Evolutionary conservation across 2,888 invertebrate species (phyloP), one percentile per base, ranked within the genome.

Genomic region (Incurvaria masculella): DNA sequence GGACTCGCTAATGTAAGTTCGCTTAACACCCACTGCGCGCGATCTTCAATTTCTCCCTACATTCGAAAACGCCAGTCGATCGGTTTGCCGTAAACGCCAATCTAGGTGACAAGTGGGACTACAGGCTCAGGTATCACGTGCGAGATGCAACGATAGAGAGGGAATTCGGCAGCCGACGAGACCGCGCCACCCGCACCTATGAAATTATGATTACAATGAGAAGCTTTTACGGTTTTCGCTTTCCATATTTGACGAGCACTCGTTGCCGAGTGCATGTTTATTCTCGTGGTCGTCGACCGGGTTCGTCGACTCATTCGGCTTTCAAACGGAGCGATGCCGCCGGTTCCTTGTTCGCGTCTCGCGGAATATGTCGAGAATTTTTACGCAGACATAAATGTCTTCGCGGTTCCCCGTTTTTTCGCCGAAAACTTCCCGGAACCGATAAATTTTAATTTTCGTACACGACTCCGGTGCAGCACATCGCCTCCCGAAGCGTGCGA

Each of bases 161-260:
- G n/a, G n/a, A n/a, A n/a, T n/a, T n/a, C n/a, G n/a, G n/a, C n/a
- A n/a, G n/a, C n/a, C n/a, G n/a, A n/a, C n/a, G n/a, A n/a, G n/a
- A n/a, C n/a, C n/a, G n/a, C n/a, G n/a, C n/a, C n/a, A n/a, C n/a
- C n/a, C n/a, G n/a, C n/a, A n/a, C n/a, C n/a, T n/a, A 33, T 33
- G 33, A 33, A 33, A 33, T n/a, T 8, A 33, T 33, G 14, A 33
- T 33, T 33, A 33, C 33, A 14, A 33, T 33, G 33, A 8, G 33
- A 33, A 14, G 33, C 33, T 33, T 14, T 33, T 33, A 33, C 33
- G 14, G 62, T 67, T 72, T 69, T 72, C 72, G 66, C 68, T 70
- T 60, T 69, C 63, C 66, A 61, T 63, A 66, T 61, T 61, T 62
- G 61, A 61, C 52, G 33, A 33, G 33, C 33, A n/a, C 33, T 33